These are phyloP conservation scores for Cotesia typhae DNA, from an alignment of 1,140 invertebrate species.

Conservation along the genomic window DNA sequence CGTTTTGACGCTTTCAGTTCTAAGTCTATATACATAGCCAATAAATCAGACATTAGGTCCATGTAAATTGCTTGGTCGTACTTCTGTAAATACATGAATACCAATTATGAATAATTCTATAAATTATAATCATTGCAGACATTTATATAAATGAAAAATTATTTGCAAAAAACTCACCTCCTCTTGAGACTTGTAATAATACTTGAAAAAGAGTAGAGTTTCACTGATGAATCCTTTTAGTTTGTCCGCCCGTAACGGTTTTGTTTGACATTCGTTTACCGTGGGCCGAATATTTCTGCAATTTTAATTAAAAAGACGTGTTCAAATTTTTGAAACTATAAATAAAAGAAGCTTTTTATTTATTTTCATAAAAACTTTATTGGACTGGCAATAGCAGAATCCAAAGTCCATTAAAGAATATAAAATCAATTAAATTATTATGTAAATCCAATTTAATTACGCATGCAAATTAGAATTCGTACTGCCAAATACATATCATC, in stretches of 20 bases:
- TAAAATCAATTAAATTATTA: not conserved
- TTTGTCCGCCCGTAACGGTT: conserved; percentile 58
- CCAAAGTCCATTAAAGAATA: not conserved
- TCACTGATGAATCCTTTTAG: conserved; percentile 62
- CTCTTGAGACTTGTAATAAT: conserved; percentile 58
- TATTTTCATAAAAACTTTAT: not conserved
- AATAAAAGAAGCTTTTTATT: not conserved
- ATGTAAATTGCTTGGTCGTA: conserved; percentile 57
- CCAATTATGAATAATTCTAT: not conserved
- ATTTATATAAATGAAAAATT: conserved; percentile 1
- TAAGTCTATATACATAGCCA: conserved; percentile 65
- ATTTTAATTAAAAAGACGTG: conserved; percentile 41
- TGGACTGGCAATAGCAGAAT: not conserved
- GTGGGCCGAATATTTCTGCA: conserved; percentile 60
- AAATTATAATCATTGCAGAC: not conserved
- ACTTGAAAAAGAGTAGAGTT: conserved; percentile 62
- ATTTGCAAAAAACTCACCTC: conserved; percentile 51
- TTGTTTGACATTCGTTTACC: conserved; percentile 58
- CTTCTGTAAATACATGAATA: conserved; percentile 49
- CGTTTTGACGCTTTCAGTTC: conserved; percentile 62
- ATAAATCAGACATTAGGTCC: conserved; percentile 63
- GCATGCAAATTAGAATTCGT: not conserved
- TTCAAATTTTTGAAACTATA: not conserved
- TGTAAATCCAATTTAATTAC: not conserved
- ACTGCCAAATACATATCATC: not conserved